Evolutionary conservation across 2,113 vertebrate species (phyloP), one percentile per base, ranked within the genome.

Genomic region (Eulacestoma nigropectus): DNA sequence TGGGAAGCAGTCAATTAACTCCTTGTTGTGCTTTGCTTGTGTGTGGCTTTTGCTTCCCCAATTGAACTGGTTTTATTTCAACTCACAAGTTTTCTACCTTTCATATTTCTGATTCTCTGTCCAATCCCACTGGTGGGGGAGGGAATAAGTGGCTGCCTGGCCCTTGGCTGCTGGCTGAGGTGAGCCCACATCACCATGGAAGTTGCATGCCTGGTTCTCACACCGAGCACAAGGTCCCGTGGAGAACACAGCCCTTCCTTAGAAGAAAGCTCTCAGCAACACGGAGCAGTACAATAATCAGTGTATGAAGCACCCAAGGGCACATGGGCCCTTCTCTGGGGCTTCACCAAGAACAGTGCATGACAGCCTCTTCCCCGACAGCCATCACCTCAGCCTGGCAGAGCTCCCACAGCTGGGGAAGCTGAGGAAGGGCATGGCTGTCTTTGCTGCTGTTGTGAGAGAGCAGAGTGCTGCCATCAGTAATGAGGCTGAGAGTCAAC

Each of bases 111-210:
- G 22, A 35, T 47, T 35, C 46, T 75, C 9, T 83, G 30, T n/a
- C 39, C 14, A 8, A 1, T 47, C 7, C n/a, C 26, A 12, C 16
- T 60, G 20, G 12, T 30, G 33, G 9, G 23, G 25, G 7, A 47
- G 20, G 7, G 37, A 53, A 39, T 9, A 65, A 30, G 62, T 3
- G n/a, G 12, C 27, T 52, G 33, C 27, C 6, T 37, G 46, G 21
- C 33, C 22, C 39, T 52, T 33, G 52, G 46, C 46, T 67, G 59
- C 59, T 50, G 46, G 9, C 53, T 60, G 69, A 46, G n/a, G 19
- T 60, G n/a, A 44, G 47, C 17, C 55, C 33, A 41, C 0, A 0
- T 4, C 9, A 5, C 13, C 9, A 1, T 13, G 19, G 63, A 41
- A 86, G 11, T 9, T 0, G 2, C 10, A 2, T 23, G 17, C 17